phyloP scores from a whole-genome alignment of 2,113 vertebrate genomes.

The Micronisus gabar region DNA sequence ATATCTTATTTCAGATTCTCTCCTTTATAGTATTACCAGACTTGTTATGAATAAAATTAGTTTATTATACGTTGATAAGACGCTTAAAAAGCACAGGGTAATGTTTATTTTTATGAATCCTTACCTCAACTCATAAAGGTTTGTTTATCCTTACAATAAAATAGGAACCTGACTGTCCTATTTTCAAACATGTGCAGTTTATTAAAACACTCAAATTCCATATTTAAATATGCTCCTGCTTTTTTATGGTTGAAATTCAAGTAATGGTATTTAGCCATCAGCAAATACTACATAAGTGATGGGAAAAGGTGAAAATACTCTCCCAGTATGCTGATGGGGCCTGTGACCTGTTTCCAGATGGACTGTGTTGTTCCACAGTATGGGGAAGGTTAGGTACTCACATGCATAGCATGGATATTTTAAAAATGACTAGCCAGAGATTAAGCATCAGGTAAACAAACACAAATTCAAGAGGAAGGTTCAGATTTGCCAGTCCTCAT shows the following conservation, averaged over 20 bases:
- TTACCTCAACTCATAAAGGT: neutral
- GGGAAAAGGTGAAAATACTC: neutral
- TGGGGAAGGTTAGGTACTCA: neutral
- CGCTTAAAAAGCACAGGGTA: neutral
- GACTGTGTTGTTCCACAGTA: neutral
- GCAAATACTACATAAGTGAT: neutral
- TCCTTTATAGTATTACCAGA: neutral
- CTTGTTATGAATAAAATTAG: neutral
- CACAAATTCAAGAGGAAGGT: neutral
- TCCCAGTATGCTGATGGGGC: neutral
- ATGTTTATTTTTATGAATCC: neutral
- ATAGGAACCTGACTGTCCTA: neutral
- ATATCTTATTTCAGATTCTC: neutral
- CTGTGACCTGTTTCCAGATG: neutral
- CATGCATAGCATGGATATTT: neutral
- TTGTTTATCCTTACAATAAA: neutral
- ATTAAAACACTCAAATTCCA: neutral
- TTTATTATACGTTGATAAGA: neutral
- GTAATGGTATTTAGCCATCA: neutral
- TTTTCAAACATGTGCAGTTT: neutral
- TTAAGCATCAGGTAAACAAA: neutral
- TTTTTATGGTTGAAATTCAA: neutral
- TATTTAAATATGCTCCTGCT: neutral
- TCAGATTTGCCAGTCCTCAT: neutral
- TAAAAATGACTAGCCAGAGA: neutral